Percentiles rank a stretch among this genome's conserved stretches.
Evolutionary conservation across 2,888 invertebrate species (phyloP).

Genomic region (Coleophora deauratella): DNA sequence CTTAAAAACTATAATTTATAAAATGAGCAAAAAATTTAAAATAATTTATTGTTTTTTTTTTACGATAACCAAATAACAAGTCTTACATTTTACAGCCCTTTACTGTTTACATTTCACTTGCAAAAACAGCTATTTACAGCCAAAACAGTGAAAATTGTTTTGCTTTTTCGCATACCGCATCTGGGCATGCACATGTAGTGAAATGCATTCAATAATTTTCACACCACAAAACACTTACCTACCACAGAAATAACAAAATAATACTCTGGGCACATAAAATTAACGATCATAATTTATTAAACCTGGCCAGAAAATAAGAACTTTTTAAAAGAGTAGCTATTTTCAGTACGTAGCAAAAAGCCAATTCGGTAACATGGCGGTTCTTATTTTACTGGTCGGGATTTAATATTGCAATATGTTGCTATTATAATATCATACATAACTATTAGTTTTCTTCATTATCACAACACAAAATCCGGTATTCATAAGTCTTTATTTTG

Average conservation of each 20-base stretch:
- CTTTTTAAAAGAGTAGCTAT: too few species aligned
- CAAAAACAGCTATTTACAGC: too few species aligned
- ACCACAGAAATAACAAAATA: slow-evolving; percentile 14
- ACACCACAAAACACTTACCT: slow-evolving; percentile 6
- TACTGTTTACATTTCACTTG: slow-evolving; percentile 24
- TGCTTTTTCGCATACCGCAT: background rate
- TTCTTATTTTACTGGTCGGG: too few species aligned
- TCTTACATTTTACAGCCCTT: slow-evolving; percentile 56
- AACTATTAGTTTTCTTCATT: too few species aligned
- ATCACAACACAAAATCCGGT: too few species aligned
- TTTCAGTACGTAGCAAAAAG: too few species aligned
- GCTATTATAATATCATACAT: background rate
- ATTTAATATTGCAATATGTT: slow-evolving; percentile 3
- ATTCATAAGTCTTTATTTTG: too few species aligned
- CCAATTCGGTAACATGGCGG: too few species aligned
- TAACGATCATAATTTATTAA: background rate
- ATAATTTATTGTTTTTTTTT: slow-evolving; percentile 18
- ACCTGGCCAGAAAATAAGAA: too few species aligned
- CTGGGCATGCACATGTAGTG: background rate
- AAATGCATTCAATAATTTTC: background rate
- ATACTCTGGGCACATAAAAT: slow-evolving; percentile 17
- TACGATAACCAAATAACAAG: slow-evolving; percentile 33
- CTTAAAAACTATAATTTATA: slow-evolving; percentile 8
- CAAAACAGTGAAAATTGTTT: too few species aligned
- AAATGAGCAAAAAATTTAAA: slow-evolving; percentile 19